These are phyloP conservation scores for Rotaria macrura DNA, from an alignment of 2,888 invertebrate genomes.

Conservation along the genomic window DNA sequence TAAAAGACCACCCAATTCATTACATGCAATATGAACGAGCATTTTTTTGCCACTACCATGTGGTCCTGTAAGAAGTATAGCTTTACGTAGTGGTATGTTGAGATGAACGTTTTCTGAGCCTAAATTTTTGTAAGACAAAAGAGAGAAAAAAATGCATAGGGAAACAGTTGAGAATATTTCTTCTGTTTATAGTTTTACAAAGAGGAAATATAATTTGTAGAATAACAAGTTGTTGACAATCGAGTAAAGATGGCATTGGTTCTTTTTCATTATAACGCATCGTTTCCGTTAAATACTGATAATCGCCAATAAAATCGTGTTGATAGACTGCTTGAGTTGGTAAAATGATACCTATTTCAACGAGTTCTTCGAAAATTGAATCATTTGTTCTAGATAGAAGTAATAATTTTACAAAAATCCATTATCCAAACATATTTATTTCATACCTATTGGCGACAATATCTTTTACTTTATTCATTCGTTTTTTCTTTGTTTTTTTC, in stretches of 20 bases:
- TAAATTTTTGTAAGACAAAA: not conserved
- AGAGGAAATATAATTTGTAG: not conserved
- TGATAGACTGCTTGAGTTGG: not conserved
- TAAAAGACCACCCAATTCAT: not conserved
- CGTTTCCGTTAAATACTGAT: not conserved
- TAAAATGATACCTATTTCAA: not conserved
- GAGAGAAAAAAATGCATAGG: not conserved
- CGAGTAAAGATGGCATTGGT: slow-evolving; percentile 19
- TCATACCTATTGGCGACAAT: not conserved
- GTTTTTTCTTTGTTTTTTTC: not conserved
- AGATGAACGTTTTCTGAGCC: not conserved
- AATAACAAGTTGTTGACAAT: not conserved
- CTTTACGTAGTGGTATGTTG: not conserved
- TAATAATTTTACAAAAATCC: no score
- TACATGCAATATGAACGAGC: not conserved
- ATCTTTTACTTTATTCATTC: not conserved
- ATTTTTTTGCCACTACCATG: not conserved
- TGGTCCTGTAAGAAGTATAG: not conserved
- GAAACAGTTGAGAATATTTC: no score
- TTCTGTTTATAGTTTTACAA: not conserved
- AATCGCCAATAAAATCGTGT: not conserved
- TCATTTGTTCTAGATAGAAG: not conserved
- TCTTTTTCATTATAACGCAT: slow-evolving; percentile 11
- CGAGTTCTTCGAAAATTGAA: slow-evolving; percentile 13
- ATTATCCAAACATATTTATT: no score